Evolutionary conservation across 1,140 invertebrate genomes (phyloP), one percentile per base, ranked within the genome.

Genomic region (Psilanteris sp.): DNA sequence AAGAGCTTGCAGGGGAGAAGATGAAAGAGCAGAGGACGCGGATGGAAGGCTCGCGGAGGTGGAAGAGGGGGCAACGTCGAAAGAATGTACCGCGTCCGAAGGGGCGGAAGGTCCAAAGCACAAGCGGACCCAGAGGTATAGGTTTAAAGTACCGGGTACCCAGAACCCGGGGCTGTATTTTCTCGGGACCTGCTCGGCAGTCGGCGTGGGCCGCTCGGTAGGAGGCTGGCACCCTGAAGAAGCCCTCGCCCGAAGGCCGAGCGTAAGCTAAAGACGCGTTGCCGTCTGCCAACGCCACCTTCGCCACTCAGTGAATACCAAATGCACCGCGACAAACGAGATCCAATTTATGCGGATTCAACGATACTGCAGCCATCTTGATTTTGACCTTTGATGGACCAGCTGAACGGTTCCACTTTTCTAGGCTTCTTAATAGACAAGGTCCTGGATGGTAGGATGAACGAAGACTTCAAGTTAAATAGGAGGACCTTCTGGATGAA

Each of bases 171-270:
- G 84, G 81, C 82, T 80, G 79, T 83, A 18, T 20, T 26, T 81
- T 77, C 81, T 80, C 81, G 77, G 83, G n/a, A n/a, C n/a, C n/a
- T n/a, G n/a, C n/a, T n/a, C n/a, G n/a, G n/a, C 83, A 83, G 81
- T 83, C 80, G 78, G 83, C 84, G 84, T 86, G 83, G 85, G 85
- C 84, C 81, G 85, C 84, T 82, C 85, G 80, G 87, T 87, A 87
- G 85, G 84, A 86, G 79, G 71, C 79, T 79, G 72, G 79, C 85
- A 87, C 83, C 82, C 87, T 88, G 87, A 88, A 88, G 87, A 87
- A 87, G 87, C 85, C 74, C 79, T 77, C 77, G 72, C 79, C 83
- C 85, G 77, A 79, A 84, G 84, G 50, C 18, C 50, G 50, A 41
- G 18, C 24, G 24, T 7, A 34, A 44, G 18, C 31, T 24, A 31